phyloP scores from a whole-genome alignment of 1,140 invertebrate genomes.

The Nylanderia fulva region DNA sequence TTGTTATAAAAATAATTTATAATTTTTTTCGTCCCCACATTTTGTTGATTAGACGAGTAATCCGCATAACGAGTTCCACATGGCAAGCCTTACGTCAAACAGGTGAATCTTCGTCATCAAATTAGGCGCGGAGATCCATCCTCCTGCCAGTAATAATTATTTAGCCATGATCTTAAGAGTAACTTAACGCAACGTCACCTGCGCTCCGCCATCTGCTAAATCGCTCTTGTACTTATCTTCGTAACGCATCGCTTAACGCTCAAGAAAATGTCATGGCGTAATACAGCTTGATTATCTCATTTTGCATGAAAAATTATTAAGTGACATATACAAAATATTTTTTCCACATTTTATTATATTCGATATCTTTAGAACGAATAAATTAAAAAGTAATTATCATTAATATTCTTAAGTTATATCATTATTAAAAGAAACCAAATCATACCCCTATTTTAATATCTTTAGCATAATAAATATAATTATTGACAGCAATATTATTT shows the following conservation, averaged over 20 bases:
- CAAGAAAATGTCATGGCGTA: slow-evolving; percentile 47
- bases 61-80: slow-evolving; percentile 20
- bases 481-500: background rate
- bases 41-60: slow-evolving; percentile 43
- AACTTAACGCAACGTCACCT: slow-evolving; percentile 69
- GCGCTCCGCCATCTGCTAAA: slow-evolving; percentile 61
- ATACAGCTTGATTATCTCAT: slow-evolving; percentile 63
- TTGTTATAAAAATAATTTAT: background rate
- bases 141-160: slow-evolving; percentile 67
- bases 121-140: slow-evolving; percentile 66
- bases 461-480: no score
- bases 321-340: slow-evolving; percentile 29
- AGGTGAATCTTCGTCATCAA: slow-evolving; percentile 53
- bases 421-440: no score
- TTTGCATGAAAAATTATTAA: slow-evolving; percentile 66
- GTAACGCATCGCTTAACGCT: slow-evolving; percentile 47
- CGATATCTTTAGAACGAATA: background rate
- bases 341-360: background rate
- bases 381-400: background rate
- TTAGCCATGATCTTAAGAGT: slow-evolving; percentile 61
- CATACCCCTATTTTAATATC: no score
- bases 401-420: no score
- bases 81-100: slow-evolving; percentile 11
- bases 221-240: slow-evolving; percentile 49
- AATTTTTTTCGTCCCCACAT: background rate